Evolutionary conservation across 2,797 vertebrate species (phyloP).

Genomic region (Adelosebastes latens): DNA sequence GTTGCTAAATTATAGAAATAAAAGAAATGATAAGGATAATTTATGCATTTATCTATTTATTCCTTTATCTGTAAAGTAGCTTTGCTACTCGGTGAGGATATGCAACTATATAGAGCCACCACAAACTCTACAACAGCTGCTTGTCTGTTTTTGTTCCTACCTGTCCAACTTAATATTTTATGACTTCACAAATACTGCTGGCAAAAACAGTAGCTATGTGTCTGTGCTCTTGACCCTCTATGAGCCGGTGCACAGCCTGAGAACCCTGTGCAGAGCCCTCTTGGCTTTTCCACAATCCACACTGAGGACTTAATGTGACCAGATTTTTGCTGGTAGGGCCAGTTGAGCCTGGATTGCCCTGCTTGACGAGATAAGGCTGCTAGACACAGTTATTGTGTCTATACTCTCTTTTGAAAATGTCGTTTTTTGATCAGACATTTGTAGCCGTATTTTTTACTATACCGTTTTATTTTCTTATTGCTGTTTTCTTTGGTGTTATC

Average conservation of each 20-base stretch:
- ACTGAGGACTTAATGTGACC: conserved; percentile 1
- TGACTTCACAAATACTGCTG: background rate
- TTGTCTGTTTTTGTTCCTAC: background rate
- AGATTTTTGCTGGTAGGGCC: background rate
- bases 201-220: background rate
- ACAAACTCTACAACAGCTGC: background rate
- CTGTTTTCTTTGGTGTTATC: background rate
- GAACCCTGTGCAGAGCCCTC: background rate
- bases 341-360: background rate
- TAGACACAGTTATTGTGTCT: background rate
- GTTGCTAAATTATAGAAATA: background rate
- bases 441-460: background rate
- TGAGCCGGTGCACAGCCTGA: background rate
- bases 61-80: background rate
- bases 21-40: background rate
- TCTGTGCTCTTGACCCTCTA: background rate
- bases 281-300: conserved; percentile 1
- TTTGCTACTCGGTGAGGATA: background rate
- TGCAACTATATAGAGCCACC: background rate
- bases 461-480: background rate
- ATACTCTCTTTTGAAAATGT: background rate
- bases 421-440: background rate
- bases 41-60: background rate
- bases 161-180: background rate
- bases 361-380: background rate